These are phyloP conservation scores for Morus bassanus DNA, from an alignment of 2,797 vertebrate species.

Conservation along the genomic window DNA sequence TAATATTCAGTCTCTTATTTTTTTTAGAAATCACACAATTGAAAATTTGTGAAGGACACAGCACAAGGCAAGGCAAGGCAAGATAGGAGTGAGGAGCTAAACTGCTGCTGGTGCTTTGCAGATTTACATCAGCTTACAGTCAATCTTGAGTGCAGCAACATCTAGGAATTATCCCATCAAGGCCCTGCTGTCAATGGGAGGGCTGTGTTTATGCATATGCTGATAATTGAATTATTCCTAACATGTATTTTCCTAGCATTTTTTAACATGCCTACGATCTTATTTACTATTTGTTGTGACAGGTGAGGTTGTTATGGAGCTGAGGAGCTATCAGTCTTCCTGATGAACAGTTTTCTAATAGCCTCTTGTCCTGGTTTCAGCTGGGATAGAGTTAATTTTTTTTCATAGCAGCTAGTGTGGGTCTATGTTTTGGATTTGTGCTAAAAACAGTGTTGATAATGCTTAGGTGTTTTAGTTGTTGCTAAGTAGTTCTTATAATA, in stretches of 20 bases:
- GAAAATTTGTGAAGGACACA: background rate
- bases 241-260: background rate
- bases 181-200: rapidly evolving
- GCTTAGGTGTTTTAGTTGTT: no score
- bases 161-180: background rate
- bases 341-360: background rate
- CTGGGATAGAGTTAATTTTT: no score
- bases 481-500: no score
- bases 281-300: background rate
- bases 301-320: background rate
- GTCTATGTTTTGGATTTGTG: no score
- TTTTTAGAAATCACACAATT: background rate
- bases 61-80: background rate
- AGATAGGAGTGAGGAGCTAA: background rate
- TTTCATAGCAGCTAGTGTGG: no score
- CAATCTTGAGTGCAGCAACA: background rate
- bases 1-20: background rate
- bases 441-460: no score
- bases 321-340: background rate
- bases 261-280: background rate
- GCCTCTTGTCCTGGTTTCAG: no score
- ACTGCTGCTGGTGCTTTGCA: background rate
- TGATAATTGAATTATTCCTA: background rate
- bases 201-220: background rate
- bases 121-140: background rate